Evolutionary conservation across 1,140 invertebrate genomes (phyloP).

Genomic region (Coptotermes formosanus): DNA sequence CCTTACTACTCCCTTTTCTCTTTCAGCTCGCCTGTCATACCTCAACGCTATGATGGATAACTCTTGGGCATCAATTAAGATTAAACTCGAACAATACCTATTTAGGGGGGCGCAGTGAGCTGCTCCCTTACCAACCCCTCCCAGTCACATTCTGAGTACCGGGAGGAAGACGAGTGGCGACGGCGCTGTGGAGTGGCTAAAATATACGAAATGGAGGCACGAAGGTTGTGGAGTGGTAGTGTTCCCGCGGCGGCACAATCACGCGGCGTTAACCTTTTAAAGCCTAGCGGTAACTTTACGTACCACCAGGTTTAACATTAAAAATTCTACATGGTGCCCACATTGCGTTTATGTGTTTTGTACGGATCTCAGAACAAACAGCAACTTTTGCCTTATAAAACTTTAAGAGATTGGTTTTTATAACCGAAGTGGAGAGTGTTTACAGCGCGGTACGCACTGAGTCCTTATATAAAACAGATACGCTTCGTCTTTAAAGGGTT

Average conservation of each 20-base stretch:
- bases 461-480: too few relatives aligned
- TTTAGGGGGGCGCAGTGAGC: slow-evolving; percentile 27
- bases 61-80: slow-evolving; percentile 48
- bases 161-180: neutral
- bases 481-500: too few relatives aligned
- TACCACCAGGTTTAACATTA: too few relatives aligned
- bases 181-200: neutral
- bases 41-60: slow-evolving; percentile 45
- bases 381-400: too few relatives aligned
- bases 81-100: slow-evolving; percentile 46
- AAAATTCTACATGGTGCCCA: too few relatives aligned
- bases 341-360: too few relatives aligned
- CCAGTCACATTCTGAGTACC: neutral
- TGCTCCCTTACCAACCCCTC: neutral
- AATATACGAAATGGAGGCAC: neutral
- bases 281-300: too few relatives aligned
- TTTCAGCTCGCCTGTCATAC: neutral
- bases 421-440: too few relatives aligned
- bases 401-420: too few relatives aligned
- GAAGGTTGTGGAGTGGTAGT: neutral
- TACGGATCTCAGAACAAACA: too few relatives aligned
- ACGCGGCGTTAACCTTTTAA: too few relatives aligned
- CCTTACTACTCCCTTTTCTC: neutral
- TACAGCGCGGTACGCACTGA: too few relatives aligned
- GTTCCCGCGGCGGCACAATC: neutral